Conservation (phyloP, 2,797 vertebrate species). For the Sebastes hubbsi region DNA sequence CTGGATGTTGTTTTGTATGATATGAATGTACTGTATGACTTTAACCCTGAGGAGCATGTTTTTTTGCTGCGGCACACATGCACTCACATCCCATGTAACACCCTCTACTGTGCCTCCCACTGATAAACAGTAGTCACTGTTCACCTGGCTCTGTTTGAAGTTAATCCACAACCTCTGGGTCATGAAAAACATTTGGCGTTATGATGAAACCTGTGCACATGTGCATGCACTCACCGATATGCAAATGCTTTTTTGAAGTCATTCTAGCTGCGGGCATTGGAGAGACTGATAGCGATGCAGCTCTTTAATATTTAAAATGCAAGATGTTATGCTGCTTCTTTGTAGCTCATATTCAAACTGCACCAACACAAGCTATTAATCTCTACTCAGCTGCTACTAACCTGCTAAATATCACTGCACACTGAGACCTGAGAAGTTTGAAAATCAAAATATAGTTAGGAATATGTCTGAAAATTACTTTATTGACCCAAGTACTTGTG, state of each 20-base stretch:
- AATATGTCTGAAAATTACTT: not conserved
- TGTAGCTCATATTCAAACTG: not conserved
- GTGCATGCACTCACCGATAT: conserved; percentile 20
- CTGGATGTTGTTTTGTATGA: conserved; percentile 5
- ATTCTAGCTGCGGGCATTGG: conserved; percentile 34
- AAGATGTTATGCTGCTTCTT: conserved; percentile 32
- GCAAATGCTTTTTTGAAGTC: conserved; percentile 51
- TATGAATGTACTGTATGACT: conserved; percentile 17
- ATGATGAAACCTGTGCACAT: conserved; percentile 49
- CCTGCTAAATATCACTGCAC: conserved; percentile 8
- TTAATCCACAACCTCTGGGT: conserved; percentile 38
- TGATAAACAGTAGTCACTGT: conserved; percentile 15
- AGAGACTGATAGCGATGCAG: conserved; percentile 31
- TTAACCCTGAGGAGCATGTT: conserved; percentile 2
- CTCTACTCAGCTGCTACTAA: conserved; percentile 3
- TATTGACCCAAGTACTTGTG: not conserved
- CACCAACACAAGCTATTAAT: not conserved
- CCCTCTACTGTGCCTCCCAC: conserved; percentile 16
- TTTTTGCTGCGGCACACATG: not conserved
- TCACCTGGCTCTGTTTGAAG: conserved; percentile 62
- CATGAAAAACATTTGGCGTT: conserved; percentile 33
- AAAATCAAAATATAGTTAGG: not conserved
- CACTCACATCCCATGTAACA: not conserved
- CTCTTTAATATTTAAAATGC: conserved; percentile 58
- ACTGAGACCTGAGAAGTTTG: not conserved